phyloP scores from a whole-genome alignment of 2,113 vertebrate genomes.

The Egretta garzetta region DNA sequence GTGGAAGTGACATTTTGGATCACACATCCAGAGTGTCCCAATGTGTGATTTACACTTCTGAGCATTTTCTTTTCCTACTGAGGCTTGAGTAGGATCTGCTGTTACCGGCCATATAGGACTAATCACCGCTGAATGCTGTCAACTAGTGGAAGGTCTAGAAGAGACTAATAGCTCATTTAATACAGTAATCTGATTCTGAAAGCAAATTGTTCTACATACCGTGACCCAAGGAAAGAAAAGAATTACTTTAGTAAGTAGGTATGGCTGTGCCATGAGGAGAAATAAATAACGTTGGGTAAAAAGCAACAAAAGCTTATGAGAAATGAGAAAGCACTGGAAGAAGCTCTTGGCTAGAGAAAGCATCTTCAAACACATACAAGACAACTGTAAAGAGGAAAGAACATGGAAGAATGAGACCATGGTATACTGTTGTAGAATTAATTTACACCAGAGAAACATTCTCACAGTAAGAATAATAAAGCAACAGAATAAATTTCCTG shows the following conservation, averaged over 20 bases:
- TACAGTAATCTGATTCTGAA: constrained; percentile 36
- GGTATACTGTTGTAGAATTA: background rate
- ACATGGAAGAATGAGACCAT: background rate
- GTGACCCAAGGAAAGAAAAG: constrained; percentile 4
- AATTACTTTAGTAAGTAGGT: background rate
- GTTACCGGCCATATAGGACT: background rate
- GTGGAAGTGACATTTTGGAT: background rate
- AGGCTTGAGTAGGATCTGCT: background rate
- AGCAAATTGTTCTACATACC: background rate
- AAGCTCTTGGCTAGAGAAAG: background rate
- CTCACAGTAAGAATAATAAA: background rate
- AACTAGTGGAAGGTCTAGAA: background rate
- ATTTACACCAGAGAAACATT: background rate
- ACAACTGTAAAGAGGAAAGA: background rate
- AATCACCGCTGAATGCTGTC: background rate
- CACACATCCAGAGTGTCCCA: background rate
- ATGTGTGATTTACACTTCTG: constrained; percentile 5
- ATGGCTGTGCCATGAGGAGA: background rate
- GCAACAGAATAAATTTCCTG: background rate
- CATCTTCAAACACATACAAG: background rate
- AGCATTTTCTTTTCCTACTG: background rate
- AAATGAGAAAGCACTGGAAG: background rate
- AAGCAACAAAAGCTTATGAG: background rate
- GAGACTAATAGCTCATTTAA: constrained; percentile 34
- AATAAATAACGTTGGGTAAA: background rate